Percentiles rank a stretch among this genome's conserved stretches.
These are phyloP conservation scores for Cervus canadensis DNA, from an alignment of 2,113 vertebrate genomes.

Conservation along the genomic window DNA sequence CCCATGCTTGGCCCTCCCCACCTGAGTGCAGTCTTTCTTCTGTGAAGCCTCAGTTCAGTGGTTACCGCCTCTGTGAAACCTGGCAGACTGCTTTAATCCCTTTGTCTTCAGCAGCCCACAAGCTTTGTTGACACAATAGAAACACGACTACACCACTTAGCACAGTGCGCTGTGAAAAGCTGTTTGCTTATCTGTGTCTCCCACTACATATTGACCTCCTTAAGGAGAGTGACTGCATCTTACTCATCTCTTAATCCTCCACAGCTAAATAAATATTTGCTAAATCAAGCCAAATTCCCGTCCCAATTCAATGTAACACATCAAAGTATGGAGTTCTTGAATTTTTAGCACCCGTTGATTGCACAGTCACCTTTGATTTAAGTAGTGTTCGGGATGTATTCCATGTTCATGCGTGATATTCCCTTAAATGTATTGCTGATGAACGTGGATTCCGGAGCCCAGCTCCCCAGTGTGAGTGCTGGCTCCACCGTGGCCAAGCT, in stretches of 20 bases:
- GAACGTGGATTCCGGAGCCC: not conserved
- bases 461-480: not conserved
- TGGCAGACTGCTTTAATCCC: constrained; percentile 26
- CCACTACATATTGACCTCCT: not conserved
- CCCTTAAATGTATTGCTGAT: not conserved
- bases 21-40: not conserved
- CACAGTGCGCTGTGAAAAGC: not conserved
- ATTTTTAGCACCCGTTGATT: not conserved
- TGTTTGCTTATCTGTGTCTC: constrained; percentile 34
- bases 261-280: constrained; percentile 61
- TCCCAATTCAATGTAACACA: not conserved
- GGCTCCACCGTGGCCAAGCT: not conserved
- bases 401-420: not conserved
- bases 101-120: constrained; percentile 43
- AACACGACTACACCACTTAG: not conserved
- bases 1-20: not conserved
- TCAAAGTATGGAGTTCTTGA: not conserved
- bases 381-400: not conserved
- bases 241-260: constrained; percentile 39
- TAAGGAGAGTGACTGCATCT: constrained; percentile 30
- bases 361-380: not conserved
- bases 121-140: constrained; percentile 42
- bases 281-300: constrained; percentile 16
- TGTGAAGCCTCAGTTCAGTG: not conserved
- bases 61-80: not conserved